phyloP scores from a whole-genome alignment of 2,888 invertebrate genomes.

The Laothoe populi region DNA sequence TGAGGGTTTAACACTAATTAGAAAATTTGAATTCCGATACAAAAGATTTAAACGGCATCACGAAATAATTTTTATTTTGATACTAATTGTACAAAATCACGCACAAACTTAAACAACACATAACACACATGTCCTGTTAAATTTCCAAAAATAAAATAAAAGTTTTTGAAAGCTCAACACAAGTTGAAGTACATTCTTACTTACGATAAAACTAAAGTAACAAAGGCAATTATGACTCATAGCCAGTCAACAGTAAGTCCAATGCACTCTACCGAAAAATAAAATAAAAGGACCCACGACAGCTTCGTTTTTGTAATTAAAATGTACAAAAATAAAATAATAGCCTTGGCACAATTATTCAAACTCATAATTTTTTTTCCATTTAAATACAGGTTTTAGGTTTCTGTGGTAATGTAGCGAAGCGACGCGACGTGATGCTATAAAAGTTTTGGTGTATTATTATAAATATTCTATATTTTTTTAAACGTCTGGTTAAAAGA shows the following conservation, averaged over 20 bases:
- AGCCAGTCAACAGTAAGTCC: neutral
- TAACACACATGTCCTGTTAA: too few relatives aligned
- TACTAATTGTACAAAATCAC: too few relatives aligned
- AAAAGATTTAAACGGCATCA: neutral
- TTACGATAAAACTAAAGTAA: neutral
- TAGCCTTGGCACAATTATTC: constrained; percentile 8
- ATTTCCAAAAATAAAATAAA: neutral
- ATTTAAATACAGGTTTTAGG: constrained; percentile 3
- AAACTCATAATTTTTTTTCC: neutral
- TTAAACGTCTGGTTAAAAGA: too few relatives aligned
- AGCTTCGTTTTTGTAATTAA: too few relatives aligned
- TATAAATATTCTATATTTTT: neutral
- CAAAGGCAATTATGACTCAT: neutral
- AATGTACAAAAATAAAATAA: neutral
- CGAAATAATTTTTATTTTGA: too few relatives aligned
- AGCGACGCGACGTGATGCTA: neutral
- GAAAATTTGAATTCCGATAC: neutral
- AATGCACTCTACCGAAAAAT: neutral
- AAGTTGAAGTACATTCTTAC: neutral
- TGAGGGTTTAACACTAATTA: neutral
- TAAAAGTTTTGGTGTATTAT: neutral
- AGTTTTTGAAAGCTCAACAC: too few relatives aligned
- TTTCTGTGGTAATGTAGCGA: neutral
- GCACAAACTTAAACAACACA: too few relatives aligned
- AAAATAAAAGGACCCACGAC: neutral